Conservation (phyloP, 2,888 invertebrate species). For the Eubasilissa splendida region DNA sequence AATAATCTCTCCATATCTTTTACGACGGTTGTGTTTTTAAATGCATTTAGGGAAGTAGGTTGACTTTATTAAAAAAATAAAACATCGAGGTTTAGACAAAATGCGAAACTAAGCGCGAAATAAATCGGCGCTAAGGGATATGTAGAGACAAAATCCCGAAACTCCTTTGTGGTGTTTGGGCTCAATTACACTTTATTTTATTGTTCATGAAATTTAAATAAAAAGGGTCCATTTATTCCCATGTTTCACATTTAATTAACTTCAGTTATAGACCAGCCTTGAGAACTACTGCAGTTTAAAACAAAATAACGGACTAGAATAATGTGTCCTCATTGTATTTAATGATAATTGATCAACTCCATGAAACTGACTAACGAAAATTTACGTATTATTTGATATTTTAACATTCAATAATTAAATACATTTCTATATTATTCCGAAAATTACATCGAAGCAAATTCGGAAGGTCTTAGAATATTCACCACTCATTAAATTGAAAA, state of each 20-base stretch:
- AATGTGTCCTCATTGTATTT: too few relatives aligned
- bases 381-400: too few relatives aligned
- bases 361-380: too few relatives aligned
- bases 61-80: slow-evolving; percentile 46
- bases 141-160: slow-evolving; percentile 17
- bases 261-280: not conserved
- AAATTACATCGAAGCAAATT: too few relatives aligned
- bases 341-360: too few relatives aligned
- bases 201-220: slow-evolving; percentile 28
- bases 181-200: slow-evolving; percentile 25
- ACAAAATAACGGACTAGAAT: too few relatives aligned
- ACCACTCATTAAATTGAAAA: too few relatives aligned
- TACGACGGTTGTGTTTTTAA: slow-evolving; percentile 40
- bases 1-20: slow-evolving; percentile 46
- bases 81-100: slow-evolving; percentile 31
- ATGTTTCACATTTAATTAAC: slow-evolving; percentile 7
- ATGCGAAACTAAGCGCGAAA: slow-evolving; percentile 36
- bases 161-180: not conserved
- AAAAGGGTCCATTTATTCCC: slow-evolving; percentile 9
- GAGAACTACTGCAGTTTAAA: too few relatives aligned
- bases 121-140: slow-evolving; percentile 41
- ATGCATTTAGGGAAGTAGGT: slow-evolving; percentile 44
- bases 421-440: too few relatives aligned
- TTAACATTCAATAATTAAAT: too few relatives aligned
- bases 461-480: too few relatives aligned